phyloP scores from a whole-genome alignment of 2,797 vertebrate genomes.

The Hyperoplus lanceolatus region DNA sequence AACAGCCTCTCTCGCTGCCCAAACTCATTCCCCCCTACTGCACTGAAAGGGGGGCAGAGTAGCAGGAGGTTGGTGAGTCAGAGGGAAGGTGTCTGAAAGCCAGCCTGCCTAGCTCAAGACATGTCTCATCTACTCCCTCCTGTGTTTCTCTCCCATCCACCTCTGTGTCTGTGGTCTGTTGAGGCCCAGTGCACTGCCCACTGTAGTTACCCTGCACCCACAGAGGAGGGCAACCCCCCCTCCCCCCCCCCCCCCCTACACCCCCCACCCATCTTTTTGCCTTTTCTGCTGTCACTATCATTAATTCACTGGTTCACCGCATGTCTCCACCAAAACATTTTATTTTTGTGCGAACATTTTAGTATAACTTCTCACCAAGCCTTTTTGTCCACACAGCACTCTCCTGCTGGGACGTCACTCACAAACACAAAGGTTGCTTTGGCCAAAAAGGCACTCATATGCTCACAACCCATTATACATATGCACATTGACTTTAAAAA shows the following conservation, averaged over 20 bases:
- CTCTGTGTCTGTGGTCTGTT: conserved; percentile 46
- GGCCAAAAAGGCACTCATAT: conserved; percentile 42
- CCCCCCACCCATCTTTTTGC: conserved; percentile 12
- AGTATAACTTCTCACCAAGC: not conserved
- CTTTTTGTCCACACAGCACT: conserved; percentile 23
- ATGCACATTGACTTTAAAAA: conserved; percentile 28
- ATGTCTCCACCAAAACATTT: conserved; percentile 19
- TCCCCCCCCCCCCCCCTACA: conserved; percentile 49
- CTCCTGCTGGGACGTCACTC: conserved; percentile 44
- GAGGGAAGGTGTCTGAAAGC: conserved; percentile 64
- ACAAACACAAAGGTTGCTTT: conserved; percentile 27
- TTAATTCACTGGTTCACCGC: conserved; percentile 11
- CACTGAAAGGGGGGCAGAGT: conserved; percentile 29
- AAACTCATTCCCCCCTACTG: conserved; percentile 48
- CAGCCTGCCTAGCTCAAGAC: conserved; percentile 54
- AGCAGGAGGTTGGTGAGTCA: conserved; percentile 63
- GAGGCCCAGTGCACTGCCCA: conserved; percentile 58
- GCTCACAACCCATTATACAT: conserved; percentile 13
- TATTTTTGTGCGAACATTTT: not conserved
- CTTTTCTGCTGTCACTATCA: not conserved
- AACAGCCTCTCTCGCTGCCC: conserved; percentile 49
- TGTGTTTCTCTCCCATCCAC: conserved; percentile 40
- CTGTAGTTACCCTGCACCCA: conserved; percentile 65
- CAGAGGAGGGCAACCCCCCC: conserved; percentile 33
- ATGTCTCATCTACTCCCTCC: conserved; percentile 54